Evolutionary conservation across 2,888 invertebrate genomes (phyloP).

Genomic region (Ligdia adustata): DNA sequence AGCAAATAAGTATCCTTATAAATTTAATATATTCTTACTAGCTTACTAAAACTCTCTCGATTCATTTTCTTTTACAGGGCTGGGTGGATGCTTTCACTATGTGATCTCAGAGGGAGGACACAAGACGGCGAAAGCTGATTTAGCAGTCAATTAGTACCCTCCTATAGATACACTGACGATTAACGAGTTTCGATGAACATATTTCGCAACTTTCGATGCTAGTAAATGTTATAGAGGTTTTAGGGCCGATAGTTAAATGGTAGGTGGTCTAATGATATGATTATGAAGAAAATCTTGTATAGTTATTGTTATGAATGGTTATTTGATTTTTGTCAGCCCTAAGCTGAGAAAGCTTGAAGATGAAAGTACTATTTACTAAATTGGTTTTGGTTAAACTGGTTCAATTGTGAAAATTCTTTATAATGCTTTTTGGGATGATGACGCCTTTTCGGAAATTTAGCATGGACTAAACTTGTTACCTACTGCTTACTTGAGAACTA

Average conservation of each 20-base stretch:
- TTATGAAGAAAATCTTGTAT: background rate
- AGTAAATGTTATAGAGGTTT: conserved; percentile 5
- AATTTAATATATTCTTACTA: no score
- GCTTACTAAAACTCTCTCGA: no score
- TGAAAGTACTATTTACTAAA: no score
- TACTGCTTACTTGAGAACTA: no score
- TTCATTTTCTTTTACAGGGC: background rate
- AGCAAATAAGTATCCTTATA: no score
- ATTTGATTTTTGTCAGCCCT: no score
- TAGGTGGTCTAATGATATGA: background rate
- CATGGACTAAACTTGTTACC: no score
- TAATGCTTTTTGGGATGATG: no score
- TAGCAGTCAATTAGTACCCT: conserved; percentile 27
- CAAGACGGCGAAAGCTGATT: conserved; percentile 25
- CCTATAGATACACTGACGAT: background rate
- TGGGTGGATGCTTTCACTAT: conserved; percentile 18
- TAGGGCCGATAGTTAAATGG: background rate
- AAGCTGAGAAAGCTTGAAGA: no score
- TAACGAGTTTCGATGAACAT: conserved; percentile 3
- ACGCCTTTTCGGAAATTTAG: no score
- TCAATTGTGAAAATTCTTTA: no score
- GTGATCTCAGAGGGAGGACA: conserved; percentile 4
- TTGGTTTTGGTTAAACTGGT: no score
- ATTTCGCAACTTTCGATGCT: conserved; percentile 12
- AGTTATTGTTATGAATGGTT: background rate